Evolutionary conservation across 1,140 invertebrate genomes (phyloP), one percentile per base, ranked within the genome.

Genomic region (Matsumurasca onukii): DNA sequence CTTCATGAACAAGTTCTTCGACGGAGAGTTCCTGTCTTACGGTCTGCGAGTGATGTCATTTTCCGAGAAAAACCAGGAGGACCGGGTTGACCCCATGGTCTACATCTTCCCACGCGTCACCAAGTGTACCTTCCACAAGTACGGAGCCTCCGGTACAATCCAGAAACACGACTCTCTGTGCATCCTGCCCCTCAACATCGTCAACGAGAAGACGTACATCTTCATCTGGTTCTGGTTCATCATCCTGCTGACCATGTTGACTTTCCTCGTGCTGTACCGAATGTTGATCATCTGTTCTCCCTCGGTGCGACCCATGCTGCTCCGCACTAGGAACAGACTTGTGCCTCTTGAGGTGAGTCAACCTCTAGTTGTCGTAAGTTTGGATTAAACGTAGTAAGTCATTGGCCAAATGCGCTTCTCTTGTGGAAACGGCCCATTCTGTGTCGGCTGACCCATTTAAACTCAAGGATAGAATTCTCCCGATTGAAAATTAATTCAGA

Each of bases 181-280:
- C 78, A 85, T 97, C 29, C 81, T 97, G 20, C 93, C 94, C 0
- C 78, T 95, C 29, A 97, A 97, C 78, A 95, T 97, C 70, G 91
- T 97, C 74, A 96, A 96, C 79, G 94, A 97, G 79, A 97, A 97
- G 80, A 94, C 91, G 0, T 95, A 93, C 83, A 92, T 95, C 69
- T 93, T 94, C 82, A 86, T 95, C 65, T 96, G 91, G 94, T 95
- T 95, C 78, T 96, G 93, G 93, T 92, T 85, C 76, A 85, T 91
- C 75, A 87, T 91, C 5, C 77, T 92, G 25, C 83, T 86, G 0
- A 73, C 83, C 0, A 74, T 95, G 68, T 82, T 95, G 1, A 76
- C 85, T 1, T 78, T 89, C 22, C 81, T 95, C 29, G 76, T 95
- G 55, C 72, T 88, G 0, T 92, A 92, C 77, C 85, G 92, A 69